phyloP scores from a whole-genome alignment of 2,888 invertebrate species.

The Hemistola chrysoprasaria region DNA sequence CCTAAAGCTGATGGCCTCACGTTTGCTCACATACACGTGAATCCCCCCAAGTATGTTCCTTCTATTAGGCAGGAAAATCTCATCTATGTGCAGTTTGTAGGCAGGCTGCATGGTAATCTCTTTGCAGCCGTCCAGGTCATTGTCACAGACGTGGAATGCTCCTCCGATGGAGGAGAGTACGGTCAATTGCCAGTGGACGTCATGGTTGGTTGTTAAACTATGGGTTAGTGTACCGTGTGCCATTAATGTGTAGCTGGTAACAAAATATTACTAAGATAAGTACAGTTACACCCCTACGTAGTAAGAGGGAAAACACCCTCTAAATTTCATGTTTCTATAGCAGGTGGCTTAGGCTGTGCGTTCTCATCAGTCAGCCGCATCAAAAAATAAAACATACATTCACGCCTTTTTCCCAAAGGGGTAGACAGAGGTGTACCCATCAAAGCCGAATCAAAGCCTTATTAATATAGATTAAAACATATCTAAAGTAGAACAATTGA shows the following conservation, averaged over 20 bases:
- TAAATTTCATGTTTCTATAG: too few relatives aligned
- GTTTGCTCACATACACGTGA: constrained; percentile 49
- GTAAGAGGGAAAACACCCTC: too few relatives aligned
- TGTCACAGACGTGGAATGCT: constrained; percentile 65
- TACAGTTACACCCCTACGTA: too few relatives aligned
- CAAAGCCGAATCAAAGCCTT: too few relatives aligned
- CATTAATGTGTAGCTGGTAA: constrained; percentile 62
- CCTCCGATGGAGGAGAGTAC: constrained; percentile 49
- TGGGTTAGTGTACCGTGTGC: constrained; percentile 55
- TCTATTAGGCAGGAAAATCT: constrained; percentile 66
- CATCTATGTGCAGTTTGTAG: constrained; percentile 57
- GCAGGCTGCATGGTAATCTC: constrained; percentile 43
- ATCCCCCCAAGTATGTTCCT: constrained; percentile 67
- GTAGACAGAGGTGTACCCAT: too few relatives aligned
- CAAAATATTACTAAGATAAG: constrained; percentile 4
- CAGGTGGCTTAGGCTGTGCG: too few relatives aligned
- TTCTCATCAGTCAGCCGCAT: too few relatives aligned
- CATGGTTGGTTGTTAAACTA: constrained; percentile 32
- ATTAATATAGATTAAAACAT: too few relatives aligned
- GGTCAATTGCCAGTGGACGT: constrained; percentile 63
- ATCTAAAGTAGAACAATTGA: too few relatives aligned
- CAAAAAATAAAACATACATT: too few relatives aligned
- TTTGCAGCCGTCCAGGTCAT: constrained; percentile 44
- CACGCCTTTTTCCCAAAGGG: too few relatives aligned
- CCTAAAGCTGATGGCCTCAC: constrained; percentile 59